Evolutionary conservation across 2,113 vertebrate genomes (phyloP).

Genomic region (Cyprinodon tularosa): DNA sequence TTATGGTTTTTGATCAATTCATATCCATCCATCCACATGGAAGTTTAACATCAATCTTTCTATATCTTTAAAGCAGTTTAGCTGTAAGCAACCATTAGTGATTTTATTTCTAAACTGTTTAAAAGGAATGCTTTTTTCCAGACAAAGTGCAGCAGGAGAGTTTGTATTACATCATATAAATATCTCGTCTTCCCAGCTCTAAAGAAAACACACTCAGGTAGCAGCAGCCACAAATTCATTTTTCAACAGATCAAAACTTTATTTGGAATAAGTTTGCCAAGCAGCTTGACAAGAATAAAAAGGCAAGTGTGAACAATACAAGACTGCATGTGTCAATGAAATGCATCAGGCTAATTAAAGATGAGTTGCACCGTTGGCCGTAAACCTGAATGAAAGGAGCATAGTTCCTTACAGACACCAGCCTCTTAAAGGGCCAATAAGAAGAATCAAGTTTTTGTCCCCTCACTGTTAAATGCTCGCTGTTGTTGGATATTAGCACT

Average conservation of each 20-base stretch:
- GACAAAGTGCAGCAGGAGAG: too few relatives aligned
- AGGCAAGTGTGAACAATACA: slow-evolving; percentile 67
- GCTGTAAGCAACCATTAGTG: not conserved
- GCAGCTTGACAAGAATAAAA: slow-evolving; percentile 67
- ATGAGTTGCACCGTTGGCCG: slow-evolving; percentile 27
- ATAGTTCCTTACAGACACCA: slow-evolving; percentile 45
- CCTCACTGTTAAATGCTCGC: slow-evolving; percentile 23
- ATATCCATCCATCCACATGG: too few relatives aligned
- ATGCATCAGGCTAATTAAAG: slow-evolving; percentile 51
- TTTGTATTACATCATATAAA: not conserved
- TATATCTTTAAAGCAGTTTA: too few relatives aligned
- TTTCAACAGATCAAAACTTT: slow-evolving; percentile 61
- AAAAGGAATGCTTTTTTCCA: too few relatives aligned
- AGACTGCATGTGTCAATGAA: slow-evolving; percentile 60
- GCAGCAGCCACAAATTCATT: slow-evolving; percentile 4
- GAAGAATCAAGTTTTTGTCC: slow-evolving; percentile 20
- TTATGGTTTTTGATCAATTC: too few relatives aligned
- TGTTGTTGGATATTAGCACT: slow-evolving; percentile 51
- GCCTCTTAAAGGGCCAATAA: slow-evolving; percentile 60
- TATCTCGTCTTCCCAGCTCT: not conserved
- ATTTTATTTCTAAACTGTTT: not conserved
- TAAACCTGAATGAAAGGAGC: slow-evolving; percentile 45
- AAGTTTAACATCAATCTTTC: too few relatives aligned
- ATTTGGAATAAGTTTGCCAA: slow-evolving; percentile 68
- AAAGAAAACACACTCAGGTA: not conserved